Conservation (phyloP, 2,888 invertebrate genomes). For the Eupithecia centaureata region DNA sequence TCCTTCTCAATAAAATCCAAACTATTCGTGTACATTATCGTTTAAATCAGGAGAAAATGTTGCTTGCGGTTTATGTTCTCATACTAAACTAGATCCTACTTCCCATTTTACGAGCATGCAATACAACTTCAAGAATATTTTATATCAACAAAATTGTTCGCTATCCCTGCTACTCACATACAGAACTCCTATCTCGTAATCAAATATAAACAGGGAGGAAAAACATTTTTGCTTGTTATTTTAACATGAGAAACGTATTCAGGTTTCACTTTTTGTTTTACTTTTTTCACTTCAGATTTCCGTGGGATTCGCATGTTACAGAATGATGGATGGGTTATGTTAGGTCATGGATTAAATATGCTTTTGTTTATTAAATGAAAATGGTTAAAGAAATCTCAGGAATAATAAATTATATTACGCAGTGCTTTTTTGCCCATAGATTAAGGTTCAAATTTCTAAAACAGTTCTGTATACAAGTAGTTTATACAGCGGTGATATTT, state of each 20-base stretch:
- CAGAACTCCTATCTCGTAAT: constrained; percentile 37
- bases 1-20: not conserved
- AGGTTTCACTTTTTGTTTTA: constrained; percentile 25
- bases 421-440: not conserved
- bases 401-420: not conserved
- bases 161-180: constrained; percentile 17
- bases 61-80: not conserved
- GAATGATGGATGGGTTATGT: constrained; percentile 16
- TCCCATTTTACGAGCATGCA: not conserved
- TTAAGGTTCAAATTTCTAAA: too few species aligned
- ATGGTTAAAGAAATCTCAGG: not conserved
- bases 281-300: constrained; percentile 19
- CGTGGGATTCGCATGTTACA: constrained; percentile 12
- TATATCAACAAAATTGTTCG: constrained; percentile 18
- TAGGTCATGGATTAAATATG: constrained; percentile 16
- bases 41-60: not conserved
- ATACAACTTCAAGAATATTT: not conserved
- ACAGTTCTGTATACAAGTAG: too few species aligned
- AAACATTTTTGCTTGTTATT: constrained; percentile 35
- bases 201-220: constrained; percentile 40
- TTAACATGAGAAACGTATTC: constrained; percentile 33
- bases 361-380: not conserved
- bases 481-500: too few species aligned
- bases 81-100: not conserved
- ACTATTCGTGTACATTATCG: not conserved